Evolutionary conservation across 2,797 vertebrate genomes (phyloP), one percentile per base, ranked within the genome.

Genomic region (Lithobates sylvaticus): DNA sequence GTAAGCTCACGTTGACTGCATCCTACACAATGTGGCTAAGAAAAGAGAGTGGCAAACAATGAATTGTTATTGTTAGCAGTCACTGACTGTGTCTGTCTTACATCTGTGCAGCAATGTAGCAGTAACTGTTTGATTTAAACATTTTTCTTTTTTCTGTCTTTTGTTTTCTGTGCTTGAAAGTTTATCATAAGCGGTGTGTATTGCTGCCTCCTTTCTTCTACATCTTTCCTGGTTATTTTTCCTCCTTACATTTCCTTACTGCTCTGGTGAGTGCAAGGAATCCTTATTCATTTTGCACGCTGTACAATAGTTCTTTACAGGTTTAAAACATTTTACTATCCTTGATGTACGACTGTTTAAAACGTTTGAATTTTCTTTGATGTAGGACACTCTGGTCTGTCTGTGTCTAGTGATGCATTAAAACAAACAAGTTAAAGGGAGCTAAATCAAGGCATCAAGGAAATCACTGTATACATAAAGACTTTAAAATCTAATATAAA

Each of bases 191-290:
- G 89, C 89, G 89, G 89, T 91, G 71, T 91, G 34, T 92, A 92
- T 88, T 85, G 90, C 86, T 91, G 91, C 91, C 88, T 93, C 89
- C 88, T 93, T 91, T 93, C 89, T 92, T 73, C 89, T 92, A 84
- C 88, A 90, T 92, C 90, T 92, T 0, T 90, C 88, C 85, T 90
- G 90, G 87, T 91, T 92, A 84, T 93, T 91, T 89, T 91, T 89
- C 76, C 89, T 91, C 90, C 88, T 93, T 91, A 90, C 88, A 88
- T 91, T 93, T 91, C 92, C 89, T 89, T 91, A 91, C 92, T 90
- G 81, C 88, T 90, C 88, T 90, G 91, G 91, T 91, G 91, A 94
- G 90, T 92, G 90, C 91, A 85, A 91, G 93, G 90, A 92, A 90
- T 91, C 78, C 90, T 88, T 89, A 89, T 91, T 91, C 86, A 84